Evolutionary conservation across 2,113 vertebrate genomes (phyloP).

Genomic region (Vulpes vulpes): DNA sequence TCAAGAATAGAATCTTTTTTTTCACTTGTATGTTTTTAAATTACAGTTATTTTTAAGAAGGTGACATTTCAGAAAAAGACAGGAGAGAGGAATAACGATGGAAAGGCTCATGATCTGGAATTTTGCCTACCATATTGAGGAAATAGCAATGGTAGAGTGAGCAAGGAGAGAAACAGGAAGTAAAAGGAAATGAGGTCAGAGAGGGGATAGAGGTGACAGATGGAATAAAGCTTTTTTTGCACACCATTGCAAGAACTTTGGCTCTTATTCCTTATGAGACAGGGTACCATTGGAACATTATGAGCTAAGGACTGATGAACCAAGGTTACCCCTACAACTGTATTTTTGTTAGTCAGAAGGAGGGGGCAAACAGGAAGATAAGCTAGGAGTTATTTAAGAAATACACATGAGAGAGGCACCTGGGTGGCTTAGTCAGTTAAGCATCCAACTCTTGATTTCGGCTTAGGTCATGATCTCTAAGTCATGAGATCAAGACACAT

Average conservation of each 20-base stretch:
- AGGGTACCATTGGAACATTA: background rate
- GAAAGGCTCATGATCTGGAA: background rate
- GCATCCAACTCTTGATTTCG: background rate
- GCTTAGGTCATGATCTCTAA: background rate
- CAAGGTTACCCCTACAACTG: background rate
- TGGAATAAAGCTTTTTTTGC: background rate
- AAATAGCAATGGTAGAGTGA: background rate
- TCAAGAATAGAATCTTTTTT: background rate
- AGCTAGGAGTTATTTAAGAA: background rate
- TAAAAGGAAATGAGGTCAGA: conserved; percentile 7
- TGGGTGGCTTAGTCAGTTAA: background rate
- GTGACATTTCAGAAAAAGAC: background rate
- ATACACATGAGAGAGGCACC: background rate
- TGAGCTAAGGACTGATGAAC: background rate
- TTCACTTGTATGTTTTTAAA: conserved; percentile 10
- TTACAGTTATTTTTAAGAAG: background rate
- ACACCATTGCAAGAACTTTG: background rate
- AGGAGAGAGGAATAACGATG: background rate
- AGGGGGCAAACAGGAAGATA: background rate
- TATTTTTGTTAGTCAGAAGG: background rate
- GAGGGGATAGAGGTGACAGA: background rate
- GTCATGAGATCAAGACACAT: background rate
- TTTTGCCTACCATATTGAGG: background rate
- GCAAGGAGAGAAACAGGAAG: background rate
- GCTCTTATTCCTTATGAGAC: background rate